phyloP scores from a whole-genome alignment of 2,113 vertebrate genomes.

The Spermophilus dauricus region DNA sequence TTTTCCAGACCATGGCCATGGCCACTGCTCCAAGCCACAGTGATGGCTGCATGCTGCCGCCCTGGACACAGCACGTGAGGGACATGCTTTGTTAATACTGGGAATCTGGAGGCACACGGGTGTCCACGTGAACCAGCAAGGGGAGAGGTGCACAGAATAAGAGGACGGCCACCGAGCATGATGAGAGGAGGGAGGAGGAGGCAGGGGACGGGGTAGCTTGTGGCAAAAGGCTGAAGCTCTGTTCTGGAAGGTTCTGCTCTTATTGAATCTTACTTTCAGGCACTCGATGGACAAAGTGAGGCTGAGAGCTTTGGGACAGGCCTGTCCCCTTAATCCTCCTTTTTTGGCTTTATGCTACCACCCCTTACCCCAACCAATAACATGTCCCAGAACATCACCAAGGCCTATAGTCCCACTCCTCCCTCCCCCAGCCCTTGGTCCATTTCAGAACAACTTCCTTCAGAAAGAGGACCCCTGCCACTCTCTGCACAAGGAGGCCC shows the following conservation, averaged over 20 bases:
- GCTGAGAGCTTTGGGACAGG: background rate
- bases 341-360: background rate
- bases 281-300: background rate
- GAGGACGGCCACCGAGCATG: fast-evolving
- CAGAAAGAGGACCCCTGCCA: background rate
- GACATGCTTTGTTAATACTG: fast-evolving
- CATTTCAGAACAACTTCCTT: background rate
- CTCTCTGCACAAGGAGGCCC: background rate
- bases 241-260: background rate
- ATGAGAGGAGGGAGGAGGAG: no score
- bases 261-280: background rate
- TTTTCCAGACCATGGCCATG: background rate
- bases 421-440: background rate
- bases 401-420: background rate
- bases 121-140: fast-evolving
- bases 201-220: background rate
- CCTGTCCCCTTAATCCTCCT: background rate
- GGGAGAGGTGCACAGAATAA: no score
- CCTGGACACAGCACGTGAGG: background rate
- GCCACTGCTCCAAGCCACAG: background rate
- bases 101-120: background rate
- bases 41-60: background rate
- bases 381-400: background rate
- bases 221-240: background rate
- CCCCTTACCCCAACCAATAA: background rate